Conservation (phyloP, 2,888 invertebrate species). For the Sphaerophoria rueppellii region DNA sequence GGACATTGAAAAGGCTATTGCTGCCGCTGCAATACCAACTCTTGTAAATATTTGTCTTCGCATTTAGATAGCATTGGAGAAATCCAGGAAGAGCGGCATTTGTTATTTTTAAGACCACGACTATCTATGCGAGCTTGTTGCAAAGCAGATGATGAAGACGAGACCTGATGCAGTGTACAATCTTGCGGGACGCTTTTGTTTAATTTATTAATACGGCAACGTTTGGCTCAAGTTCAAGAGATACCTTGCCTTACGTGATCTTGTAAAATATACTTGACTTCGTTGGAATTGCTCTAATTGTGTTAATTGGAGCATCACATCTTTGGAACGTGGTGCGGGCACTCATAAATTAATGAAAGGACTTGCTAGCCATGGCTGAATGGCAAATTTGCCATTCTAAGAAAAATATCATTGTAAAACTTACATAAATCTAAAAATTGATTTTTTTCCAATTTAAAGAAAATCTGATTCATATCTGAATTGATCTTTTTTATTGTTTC, state of each 20-base stretch:
- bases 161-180: conserved; percentile 23
- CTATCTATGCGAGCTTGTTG: conserved; percentile 1
- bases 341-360: background rate
- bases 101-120: conserved; percentile 21
- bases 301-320: conserved; percentile 69
- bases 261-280: conserved; percentile 19
- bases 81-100: conserved; percentile 67
- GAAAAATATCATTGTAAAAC: too few species aligned
- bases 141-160: background rate
- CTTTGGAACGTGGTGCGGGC: background rate
- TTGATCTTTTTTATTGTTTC: too few species aligned
- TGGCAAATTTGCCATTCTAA: too few species aligned
- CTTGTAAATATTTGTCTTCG: conserved; percentile 72
- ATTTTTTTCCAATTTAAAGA: too few species aligned
- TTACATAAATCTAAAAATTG: too few species aligned
- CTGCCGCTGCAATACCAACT: conserved; percentile 47
- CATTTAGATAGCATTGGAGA: conserved; percentile 66
- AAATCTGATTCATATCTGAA: too few species aligned
- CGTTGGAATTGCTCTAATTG: conserved; percentile 44
- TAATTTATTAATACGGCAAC: conserved; percentile 52
- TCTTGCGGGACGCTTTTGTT: conserved; percentile 52
- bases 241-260: background rate
- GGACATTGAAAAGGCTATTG: conserved; percentile 10
- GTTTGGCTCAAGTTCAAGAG: background rate
- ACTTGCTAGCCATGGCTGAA: background rate